Percentiles rank a stretch among this genome's conserved stretches.
Evolutionary conservation across 2,113 vertebrate genomes (phyloP).

Genomic region (Dendrocopos noguchii): DNA sequence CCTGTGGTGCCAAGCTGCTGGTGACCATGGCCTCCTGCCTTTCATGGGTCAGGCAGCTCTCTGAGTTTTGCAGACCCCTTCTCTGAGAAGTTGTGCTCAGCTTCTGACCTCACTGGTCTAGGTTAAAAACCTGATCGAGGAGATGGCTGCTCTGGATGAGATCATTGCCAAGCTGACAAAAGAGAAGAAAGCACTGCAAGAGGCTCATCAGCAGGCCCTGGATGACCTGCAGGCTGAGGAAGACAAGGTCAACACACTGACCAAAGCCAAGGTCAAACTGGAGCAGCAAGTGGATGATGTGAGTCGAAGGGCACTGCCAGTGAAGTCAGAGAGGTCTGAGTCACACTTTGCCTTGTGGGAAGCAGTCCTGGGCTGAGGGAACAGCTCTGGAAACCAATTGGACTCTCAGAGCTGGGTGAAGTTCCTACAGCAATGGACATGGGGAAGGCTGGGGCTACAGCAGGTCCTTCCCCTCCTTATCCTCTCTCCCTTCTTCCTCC

Average conservation of each 20-base stretch:
- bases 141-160: conserved; percentile 91
- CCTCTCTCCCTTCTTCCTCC: neutral
- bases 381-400: neutral
- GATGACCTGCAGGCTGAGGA: conserved; percentile 93
- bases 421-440: neutral
- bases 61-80: neutral
- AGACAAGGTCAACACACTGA: conserved; percentile 90
- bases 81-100: neutral
- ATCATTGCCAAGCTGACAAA: conserved; percentile 88
- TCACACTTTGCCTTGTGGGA: neutral
- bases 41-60: neutral
- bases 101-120: conserved; percentile 33
- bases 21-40: neutral
- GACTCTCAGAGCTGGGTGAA: neutral
- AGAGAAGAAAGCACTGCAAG: conserved; percentile 92
- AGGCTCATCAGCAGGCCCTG: conserved; percentile 90
- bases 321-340: neutral
- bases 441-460: neutral
- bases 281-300: conserved; percentile 96
- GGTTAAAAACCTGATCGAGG: conserved; percentile 95
- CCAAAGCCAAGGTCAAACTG: conserved; percentile 90
- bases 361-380: neutral
- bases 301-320: conserved; percentile 60
- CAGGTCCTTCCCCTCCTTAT: neutral
- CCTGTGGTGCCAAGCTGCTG: neutral